These are phyloP conservation scores for Caenorhabditis plicata DNA, from an alignment of 2,888 invertebrate species.

Conservation along the genomic window DNA sequence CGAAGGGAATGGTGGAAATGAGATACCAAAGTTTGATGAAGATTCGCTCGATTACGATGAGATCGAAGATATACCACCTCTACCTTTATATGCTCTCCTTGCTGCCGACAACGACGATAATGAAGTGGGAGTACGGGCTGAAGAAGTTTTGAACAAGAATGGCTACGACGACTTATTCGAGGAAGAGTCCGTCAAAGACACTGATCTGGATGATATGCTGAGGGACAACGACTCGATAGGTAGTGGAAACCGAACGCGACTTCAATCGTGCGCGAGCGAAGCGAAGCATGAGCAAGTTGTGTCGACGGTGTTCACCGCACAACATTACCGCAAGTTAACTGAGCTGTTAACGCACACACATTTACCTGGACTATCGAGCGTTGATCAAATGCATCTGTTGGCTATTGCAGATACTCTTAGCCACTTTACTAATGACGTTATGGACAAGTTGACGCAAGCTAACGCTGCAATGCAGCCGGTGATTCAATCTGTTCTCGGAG, in stretches of 20 bases:
- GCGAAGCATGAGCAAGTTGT: constrained; percentile 13
- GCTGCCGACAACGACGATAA: constrained; percentile 78
- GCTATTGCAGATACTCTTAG: constrained; percentile 93
- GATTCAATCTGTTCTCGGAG: constrained; percentile 48
- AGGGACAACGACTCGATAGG: constrained; percentile 76
- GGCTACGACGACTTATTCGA: constrained; percentile 85
- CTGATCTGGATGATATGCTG: constrained; percentile 76
- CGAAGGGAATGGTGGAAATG: too few relatives aligned
- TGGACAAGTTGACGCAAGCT: constrained; percentile 67
- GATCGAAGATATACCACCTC: constrained; percentile 92
- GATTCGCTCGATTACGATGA: constrained; percentile 77
- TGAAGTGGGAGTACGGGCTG: constrained; percentile 28
- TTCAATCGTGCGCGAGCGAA: constrained; percentile 42
- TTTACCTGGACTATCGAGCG: constrained; percentile 62
- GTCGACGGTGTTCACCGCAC: constrained; percentile 43
- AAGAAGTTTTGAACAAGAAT: constrained; percentile 8
- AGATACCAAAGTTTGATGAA: constrained; percentile 14
- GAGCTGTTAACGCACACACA: constrained; percentile 82
- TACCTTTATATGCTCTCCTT: constrained; percentile 91
- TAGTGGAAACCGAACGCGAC: constrained; percentile 35
- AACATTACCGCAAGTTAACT: constrained; percentile 74
- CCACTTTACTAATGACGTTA: constrained; percentile 67
- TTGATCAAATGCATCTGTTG: constrained; percentile 97
- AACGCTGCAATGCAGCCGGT: constrained; percentile 69
- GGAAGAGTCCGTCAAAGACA: too few relatives aligned